Conservation (phyloP, 2,888 invertebrate species). For the Erynnis tages region DNA sequence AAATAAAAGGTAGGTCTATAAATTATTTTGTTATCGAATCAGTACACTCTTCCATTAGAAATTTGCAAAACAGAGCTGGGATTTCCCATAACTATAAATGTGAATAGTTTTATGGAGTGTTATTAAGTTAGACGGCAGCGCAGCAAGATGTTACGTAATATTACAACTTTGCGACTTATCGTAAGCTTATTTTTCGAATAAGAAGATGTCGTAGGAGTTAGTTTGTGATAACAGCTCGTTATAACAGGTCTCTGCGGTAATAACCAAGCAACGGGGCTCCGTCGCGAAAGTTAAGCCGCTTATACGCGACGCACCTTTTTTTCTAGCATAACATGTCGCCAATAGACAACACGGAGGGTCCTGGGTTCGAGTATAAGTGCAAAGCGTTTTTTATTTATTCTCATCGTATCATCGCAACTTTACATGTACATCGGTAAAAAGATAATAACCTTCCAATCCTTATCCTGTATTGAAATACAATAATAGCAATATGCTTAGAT, state of each 20-base stretch:
- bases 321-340: too few relatives aligned
- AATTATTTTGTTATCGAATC: background rate
- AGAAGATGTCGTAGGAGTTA: slow-evolving; percentile 43
- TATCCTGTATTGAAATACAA: too few relatives aligned
- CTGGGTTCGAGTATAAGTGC: too few relatives aligned
- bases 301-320: slow-evolving; percentile 1
- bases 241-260: slow-evolving; percentile 42
- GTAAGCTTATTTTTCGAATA: slow-evolving; percentile 54
- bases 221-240: slow-evolving; percentile 49
- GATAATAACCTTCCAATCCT: too few relatives aligned
- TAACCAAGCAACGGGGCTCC: slow-evolving; percentile 38
- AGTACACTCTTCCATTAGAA: background rate
- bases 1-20: too few relatives aligned
- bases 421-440: too few relatives aligned
- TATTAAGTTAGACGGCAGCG: slow-evolving; percentile 36
- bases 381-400: too few relatives aligned
- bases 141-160: slow-evolving; percentile 30
- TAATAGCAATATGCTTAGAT: slow-evolving; percentile 10
- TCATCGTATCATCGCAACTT: too few relatives aligned
- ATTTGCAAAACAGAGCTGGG: background rate
- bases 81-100: slow-evolving; percentile 15
- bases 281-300: slow-evolving; percentile 9
- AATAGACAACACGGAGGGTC: too few relatives aligned
- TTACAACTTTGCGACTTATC: slow-evolving; percentile 45
- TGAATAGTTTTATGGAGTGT: slow-evolving; percentile 18